Evolutionary conservation across 2,113 vertebrate species (phyloP), one percentile per base, ranked within the genome.

Genomic region (Lamprotornis superbus): DNA sequence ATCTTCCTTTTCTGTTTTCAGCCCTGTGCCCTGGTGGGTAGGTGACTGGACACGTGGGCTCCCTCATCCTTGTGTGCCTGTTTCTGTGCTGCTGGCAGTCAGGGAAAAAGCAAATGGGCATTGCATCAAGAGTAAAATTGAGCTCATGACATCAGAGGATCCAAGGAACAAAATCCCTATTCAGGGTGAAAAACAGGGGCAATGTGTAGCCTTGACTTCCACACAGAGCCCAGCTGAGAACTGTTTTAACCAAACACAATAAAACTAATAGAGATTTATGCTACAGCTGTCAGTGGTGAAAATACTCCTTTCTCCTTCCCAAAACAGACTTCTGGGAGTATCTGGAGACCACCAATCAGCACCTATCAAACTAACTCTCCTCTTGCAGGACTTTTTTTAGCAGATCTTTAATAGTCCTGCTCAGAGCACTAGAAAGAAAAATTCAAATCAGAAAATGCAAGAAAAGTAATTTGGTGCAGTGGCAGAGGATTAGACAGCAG

Each of bases 171-270:
- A 95, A 78, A 89, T 87, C 65, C 42, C 44, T 84, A 82, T 93
- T 97, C 93, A 96, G 70, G 28, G 9, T 87, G 87, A 94, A 92
- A 91, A 95, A 60, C 40, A 50, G 12, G 44, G 56, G 24, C 52
- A 68, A 68, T 67, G 77, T 59, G 56, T 70, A 80, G 39, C 59
- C 15, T 79, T 69, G 79, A 94, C 59, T 95, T 80, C 39, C 39
- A 75, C 53, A 44, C 15, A 52, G 90, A 88, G 19, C 13, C 60
- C 73, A 93, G 39, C 83, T 83, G 83, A 90, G 57, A 91, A 63
- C 40, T 79, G 23, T 79, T 90, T 78, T 75, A 71, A 82, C 55
- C 18, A 82, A 75, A 82, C 24, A 94, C n/a, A 87, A 91, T 82
- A 70, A 94, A 92, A 68, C 50, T 57, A 91, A 87, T 57, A 79